Base-by-base conservation (phyloP, 2,888 invertebrate species). In the Argyra leucocephala region DNA sequence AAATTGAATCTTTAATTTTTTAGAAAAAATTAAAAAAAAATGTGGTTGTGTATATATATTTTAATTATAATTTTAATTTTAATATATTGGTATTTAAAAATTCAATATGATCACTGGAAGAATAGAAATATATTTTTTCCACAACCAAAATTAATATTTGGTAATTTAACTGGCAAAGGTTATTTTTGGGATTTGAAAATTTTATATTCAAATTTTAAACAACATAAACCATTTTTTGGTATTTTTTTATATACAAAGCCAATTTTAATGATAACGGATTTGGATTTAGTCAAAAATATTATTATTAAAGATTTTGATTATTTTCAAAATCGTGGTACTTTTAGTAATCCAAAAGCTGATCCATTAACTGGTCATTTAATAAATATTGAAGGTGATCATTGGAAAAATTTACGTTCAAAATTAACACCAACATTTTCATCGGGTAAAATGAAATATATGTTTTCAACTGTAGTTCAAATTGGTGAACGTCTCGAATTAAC, bases 391-490 rank as follows among this genome's bases (percentile, higher is more conserved):
- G 81, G 80, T 1, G 72, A 75, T 1, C 75, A 78, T 62, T 83
- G 83, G 83, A 81, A 78, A 62, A 72, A 74, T 21, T 69, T 82
- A 60, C 73, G 83, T 18, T 71, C 74, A 0, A 80, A 81, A 63
- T 66, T 83, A 26, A 78, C 81, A 0, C 81, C 82, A 0, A 79
- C 81, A 0, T 83, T 83, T 64, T 81, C 81, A 1, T 77, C 81
- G 0, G 81, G 81, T 6, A 82, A 81, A 70, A 80, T 83, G 75
- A 82, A 80, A 68, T 74, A 72, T 26, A 82, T 82, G 81, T 81
- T 80, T 62, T 69, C 71, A 4, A 71, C 72, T 1, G 69, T 78
- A 37, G 66, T 69, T 1, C 68, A 71, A 4, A 74, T 76, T 62
- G 71, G 72, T 0, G 61, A 66, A 2, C 72, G 70, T 57, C 63